A percentile compares a stretch with the other conserved stretches of the same genome.
Conservation (phyloP, 2,888 invertebrate species). For the Therioaphis trifolii region DNA sequence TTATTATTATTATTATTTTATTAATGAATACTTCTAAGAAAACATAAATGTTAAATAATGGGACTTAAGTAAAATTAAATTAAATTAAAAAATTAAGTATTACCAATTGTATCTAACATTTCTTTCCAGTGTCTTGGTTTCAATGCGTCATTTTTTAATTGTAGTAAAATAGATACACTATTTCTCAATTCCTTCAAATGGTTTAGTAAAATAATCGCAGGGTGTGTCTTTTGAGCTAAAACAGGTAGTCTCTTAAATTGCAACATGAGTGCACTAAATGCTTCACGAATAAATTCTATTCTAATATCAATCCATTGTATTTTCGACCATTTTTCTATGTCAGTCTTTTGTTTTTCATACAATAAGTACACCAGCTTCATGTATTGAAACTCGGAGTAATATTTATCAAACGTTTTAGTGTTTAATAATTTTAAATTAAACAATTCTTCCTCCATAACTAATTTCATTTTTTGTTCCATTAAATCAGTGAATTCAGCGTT, state of each 20-base stretch:
- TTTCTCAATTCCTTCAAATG: constrained; percentile 36
- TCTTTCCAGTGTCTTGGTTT: constrained; percentile 56
- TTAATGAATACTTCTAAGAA: too few species aligned
- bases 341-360: constrained; percentile 29
- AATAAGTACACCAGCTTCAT: constrained; percentile 36
- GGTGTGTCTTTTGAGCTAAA: constrained; percentile 20
- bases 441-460: constrained; percentile 30
- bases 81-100: neutral
- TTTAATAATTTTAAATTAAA: constrained; percentile 47
- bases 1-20: too few species aligned
- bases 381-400: constrained; percentile 37
- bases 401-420: constrained; percentile 29
- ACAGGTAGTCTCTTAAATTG: constrained; percentile 34
- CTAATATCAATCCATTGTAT: constrained; percentile 29
- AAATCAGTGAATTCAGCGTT: neutral
- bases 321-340: constrained; percentile 48
- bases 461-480: constrained; percentile 24
- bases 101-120: constrained; percentile 44
- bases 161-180: constrained; percentile 36
- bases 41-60: too few species aligned
- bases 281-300: constrained; percentile 47
- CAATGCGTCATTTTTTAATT: constrained; percentile 27
- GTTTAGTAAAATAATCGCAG: constrained; percentile 4
- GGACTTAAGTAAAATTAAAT: neutral
- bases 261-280: constrained; percentile 44